These are phyloP conservation scores for Hemiprocne comata DNA, from an alignment of 2,113 vertebrate genomes.

Conservation along the genomic window DNA sequence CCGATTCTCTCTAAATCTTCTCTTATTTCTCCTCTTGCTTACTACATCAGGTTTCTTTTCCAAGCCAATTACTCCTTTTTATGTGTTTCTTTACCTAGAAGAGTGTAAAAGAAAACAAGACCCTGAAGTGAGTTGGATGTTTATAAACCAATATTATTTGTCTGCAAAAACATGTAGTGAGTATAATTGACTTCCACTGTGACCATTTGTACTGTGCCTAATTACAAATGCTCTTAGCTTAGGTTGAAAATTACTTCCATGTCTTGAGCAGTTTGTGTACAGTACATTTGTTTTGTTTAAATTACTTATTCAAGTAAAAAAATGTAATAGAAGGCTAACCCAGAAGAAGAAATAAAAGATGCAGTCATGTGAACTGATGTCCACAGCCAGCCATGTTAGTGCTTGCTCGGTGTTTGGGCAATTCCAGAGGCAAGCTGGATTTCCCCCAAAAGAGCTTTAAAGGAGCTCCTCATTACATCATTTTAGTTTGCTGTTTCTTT, in stretches of 20 bases:
- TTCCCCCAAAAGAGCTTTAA: neutral
- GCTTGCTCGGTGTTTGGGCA: neutral
- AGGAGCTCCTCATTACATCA: neutral
- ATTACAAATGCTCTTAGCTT: neutral
- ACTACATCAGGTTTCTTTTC: neutral
- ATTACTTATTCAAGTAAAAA: neutral
- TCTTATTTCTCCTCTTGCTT: neutral
- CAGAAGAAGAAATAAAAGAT: neutral
- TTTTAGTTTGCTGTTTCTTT: neutral
- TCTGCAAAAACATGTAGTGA: neutral
- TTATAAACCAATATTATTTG: neutral
- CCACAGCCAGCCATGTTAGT: neutral
- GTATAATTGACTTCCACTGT: neutral
- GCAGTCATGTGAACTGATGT: fast-evolving
- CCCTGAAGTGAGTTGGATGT: neutral
- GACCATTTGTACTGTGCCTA: neutral
- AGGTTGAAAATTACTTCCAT: neutral
- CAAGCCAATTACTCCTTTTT: neutral
- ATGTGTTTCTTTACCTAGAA: neutral
- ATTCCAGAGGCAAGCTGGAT: neutral
- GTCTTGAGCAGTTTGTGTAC: neutral
- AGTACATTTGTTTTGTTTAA: neutral
- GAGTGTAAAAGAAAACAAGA: neutral
- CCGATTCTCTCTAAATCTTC: neutral
- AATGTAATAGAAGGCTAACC: neutral